Base-by-base conservation (phyloP, 2,888 invertebrate species). In the Caenorhabditis sp. region DNA sequence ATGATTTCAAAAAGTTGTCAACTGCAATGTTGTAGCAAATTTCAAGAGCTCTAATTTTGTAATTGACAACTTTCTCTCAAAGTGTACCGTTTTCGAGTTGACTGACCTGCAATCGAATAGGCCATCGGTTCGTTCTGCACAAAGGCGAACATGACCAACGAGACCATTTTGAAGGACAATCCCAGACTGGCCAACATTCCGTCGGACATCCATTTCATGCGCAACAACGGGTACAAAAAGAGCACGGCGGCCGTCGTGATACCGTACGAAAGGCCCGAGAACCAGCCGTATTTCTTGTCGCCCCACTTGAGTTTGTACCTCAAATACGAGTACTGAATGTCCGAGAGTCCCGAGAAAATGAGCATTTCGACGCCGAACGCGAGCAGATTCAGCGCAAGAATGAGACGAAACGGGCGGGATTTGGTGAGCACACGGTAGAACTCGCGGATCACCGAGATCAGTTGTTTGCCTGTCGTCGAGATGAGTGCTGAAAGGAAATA, bases 171-270 rank as follows among this genome's bases (percentile, higher is more conserved):
- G 7, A 89, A 88, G 9, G 85, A 22, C 7, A 90, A 75, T 4
- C 90, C 90, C 20, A 87, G 37, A 4, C 89, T 75, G 11, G 87
- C 86, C 55, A 90, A 73, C 26, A 82, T 79, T 7, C 86, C 86
- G 77, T 90, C 90, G n/a, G 80, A 80, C 24, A 87, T 32, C 7
- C 80, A 74, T 22, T 74, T 66, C 55, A 76, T 80, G 22, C 81
- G 85, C 9, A 86, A 59, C 6, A 85, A 35, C 2, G 87, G 87
- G 56, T 87, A 87, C 13, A 86, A 13, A 3, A 84, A 41, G 6
- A 87, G 65, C 8, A 85, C 84, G 13, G 82, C 63, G n/a, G 82
- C 62, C 17, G 85, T 86, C 26, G 79, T 80, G 22, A 86, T 58
- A 6, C 81, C 87, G 45, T 78, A 85, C 9, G 82, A 81, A 3